Evolutionary conservation across 1,140 invertebrate genomes (phyloP), one percentile per base, ranked within the genome.

Genomic region (Vollenhovia emeryi): DNA sequence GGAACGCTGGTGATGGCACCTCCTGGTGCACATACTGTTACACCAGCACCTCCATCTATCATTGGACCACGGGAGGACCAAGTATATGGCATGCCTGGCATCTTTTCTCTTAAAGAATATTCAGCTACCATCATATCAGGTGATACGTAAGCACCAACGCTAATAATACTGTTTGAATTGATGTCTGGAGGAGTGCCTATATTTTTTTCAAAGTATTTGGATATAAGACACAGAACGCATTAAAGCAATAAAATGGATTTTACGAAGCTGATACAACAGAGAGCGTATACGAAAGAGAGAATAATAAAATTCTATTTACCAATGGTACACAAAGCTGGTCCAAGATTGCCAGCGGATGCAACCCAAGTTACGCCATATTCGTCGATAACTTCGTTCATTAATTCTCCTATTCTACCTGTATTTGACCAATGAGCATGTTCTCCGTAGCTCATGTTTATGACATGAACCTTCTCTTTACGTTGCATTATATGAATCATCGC

Each of bases 381-480:
- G 93, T 98, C 97, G 21, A 99, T 97, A 76, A 99, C 97, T 95
- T 99, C 98, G 89, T 97, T 97, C 95, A 99, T 97, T 87, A 98
- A 94, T 79, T 98, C 97, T 60, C 98, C 97, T 62, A 99, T 95
- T 73, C 98, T 96, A 13, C 99, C 98, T n/a, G 97, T 95, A 94
- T 98, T 97, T 3, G 97, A 96, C 97, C 98, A 99, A 95, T 99
- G 97, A 18, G 98, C 96, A 90, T 98, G 97, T 95, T 99, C 99
- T 27, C 99, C 99, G 93, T 99, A 99, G 92, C 98, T 99, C 98
- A 99, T 99, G 94, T 99, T 99, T 74, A 99, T 98, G 0, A 99
- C 96, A 93, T 99, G 97, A 86, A 98, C 95, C 86, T 96, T 95
- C 86, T 93, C 94, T 68, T 93, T 95, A 69, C 95, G 94, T 91